These are phyloP conservation scores for Spea hammondii DNA, from an alignment of 2,797 vertebrate species.

Conservation along the genomic window DNA sequence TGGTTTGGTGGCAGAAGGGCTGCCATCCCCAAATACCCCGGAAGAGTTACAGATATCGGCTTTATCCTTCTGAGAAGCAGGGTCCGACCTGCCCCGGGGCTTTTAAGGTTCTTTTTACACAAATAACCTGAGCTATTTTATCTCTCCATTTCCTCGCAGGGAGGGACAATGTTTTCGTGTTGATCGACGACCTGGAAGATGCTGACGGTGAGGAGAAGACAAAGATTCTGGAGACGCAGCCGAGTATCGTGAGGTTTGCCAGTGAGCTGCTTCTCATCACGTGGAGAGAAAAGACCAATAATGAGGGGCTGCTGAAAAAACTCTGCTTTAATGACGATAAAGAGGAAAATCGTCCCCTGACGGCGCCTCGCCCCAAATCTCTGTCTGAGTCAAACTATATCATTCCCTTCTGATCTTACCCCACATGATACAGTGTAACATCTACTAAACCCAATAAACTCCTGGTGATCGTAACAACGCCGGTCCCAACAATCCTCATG, in stretches of 20 bases:
- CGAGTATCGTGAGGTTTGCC: neutral
- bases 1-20: neutral
- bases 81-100: too few species aligned
- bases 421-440: too few species aligned
- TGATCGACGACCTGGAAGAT: constrained; percentile 4
- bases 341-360: too few species aligned
- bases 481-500: too few species aligned
- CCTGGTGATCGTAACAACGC: too few species aligned
- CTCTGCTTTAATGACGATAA: too few species aligned
- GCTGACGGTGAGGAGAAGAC: neutral
- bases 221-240: neutral
- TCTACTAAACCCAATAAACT: too few species aligned
- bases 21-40: neutral
- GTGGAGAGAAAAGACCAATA: neutral
- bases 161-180: neutral
- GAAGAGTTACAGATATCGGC: neutral
- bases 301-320: too few species aligned
- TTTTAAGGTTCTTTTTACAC: neutral
- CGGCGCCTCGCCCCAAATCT: too few species aligned
- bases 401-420: too few species aligned
- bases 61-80: too few species aligned
- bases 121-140: neutral
- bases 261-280: constrained; percentile 1
- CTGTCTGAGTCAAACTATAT: too few species aligned
- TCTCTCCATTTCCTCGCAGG: neutral